Conservation (phyloP, 2,888 invertebrate genomes). For the Brenthis hecate region DNA sequence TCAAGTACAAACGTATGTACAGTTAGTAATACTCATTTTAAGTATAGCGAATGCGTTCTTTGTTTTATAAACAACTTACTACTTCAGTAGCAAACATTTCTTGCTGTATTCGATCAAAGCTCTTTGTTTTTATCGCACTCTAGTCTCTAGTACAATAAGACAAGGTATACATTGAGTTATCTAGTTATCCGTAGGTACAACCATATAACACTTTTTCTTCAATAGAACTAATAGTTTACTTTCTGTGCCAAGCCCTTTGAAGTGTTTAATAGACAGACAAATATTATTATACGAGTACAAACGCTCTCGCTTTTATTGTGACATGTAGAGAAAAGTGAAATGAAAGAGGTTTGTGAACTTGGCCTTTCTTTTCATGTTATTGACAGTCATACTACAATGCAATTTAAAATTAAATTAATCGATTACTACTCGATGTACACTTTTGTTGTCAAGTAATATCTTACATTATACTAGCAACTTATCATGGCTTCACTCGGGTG, state of each 20-base stretch:
- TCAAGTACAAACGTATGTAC: too few relatives aligned
- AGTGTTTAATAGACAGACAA: constrained; percentile 44
- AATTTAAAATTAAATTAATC: constrained; percentile 22
- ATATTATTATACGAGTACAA: constrained; percentile 39
- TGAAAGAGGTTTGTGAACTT: constrained; percentile 41
- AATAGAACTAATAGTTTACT: constrained; percentile 36
- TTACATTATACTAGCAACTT: neutral
- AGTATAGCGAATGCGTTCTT: neutral
- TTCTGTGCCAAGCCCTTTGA: constrained; percentile 38
- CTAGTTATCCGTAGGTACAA: constrained; percentile 18
- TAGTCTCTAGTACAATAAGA: constrained; percentile 28
- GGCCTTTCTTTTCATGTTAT: constrained; percentile 38
- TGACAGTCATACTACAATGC: constrained; percentile 25
- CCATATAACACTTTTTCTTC: constrained; percentile 38
- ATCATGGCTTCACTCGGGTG: neutral
- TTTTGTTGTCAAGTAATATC: neutral
- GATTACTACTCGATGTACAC: neutral
- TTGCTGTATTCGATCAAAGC: constrained; percentile 23
- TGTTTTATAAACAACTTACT: constrained; percentile 18
- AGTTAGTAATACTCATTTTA: too few relatives aligned
- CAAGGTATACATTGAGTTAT: constrained; percentile 29
- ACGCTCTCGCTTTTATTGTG: constrained; percentile 48
- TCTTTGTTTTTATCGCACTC: constrained; percentile 19
- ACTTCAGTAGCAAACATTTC: constrained; percentile 28
- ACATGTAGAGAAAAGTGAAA: constrained; percentile 47